Conservation (phyloP, 2,113 vertebrate species). For the Acinonyx jubatus region DNA sequence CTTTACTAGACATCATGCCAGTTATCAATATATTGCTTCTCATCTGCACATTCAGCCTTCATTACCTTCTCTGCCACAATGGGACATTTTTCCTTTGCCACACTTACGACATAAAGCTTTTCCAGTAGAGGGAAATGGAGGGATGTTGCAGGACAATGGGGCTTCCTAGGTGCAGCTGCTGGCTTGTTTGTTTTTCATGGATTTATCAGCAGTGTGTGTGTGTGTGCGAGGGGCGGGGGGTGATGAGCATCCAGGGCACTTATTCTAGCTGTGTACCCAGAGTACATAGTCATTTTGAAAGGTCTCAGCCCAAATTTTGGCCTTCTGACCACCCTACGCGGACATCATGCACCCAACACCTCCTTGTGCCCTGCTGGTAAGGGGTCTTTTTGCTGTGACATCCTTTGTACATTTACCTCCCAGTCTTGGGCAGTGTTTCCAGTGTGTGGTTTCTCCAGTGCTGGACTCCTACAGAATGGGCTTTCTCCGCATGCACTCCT, state of each 20-base stretch:
- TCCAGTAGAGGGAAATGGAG: background rate
- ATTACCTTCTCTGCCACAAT: background rate
- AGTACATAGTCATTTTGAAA: background rate
- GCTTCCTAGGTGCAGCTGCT: rapidly evolving
- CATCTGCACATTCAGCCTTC: background rate
- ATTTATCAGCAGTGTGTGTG: background rate
- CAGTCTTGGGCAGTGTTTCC: background rate
- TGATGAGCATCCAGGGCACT: background rate
- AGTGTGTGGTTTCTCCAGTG: background rate
- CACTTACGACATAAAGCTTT: background rate
- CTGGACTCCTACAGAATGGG: background rate
- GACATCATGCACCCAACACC: background rate
- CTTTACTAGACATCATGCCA: background rate
- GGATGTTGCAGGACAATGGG: background rate
- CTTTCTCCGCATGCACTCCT: background rate
- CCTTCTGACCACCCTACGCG: background rate
- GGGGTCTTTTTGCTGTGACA: background rate
- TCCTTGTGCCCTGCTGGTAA: background rate
- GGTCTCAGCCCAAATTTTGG: background rate
- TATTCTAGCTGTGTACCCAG: background rate
- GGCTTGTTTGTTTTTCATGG: background rate
- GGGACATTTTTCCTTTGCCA: background rate
- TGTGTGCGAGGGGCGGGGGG: background rate
- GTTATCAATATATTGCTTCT: background rate
- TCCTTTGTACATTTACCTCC: background rate